Evolutionary conservation across 2,797 vertebrate genomes (phyloP), one percentile per base, ranked within the genome.

Genomic region (Spinibarbus caldwelli): DNA sequence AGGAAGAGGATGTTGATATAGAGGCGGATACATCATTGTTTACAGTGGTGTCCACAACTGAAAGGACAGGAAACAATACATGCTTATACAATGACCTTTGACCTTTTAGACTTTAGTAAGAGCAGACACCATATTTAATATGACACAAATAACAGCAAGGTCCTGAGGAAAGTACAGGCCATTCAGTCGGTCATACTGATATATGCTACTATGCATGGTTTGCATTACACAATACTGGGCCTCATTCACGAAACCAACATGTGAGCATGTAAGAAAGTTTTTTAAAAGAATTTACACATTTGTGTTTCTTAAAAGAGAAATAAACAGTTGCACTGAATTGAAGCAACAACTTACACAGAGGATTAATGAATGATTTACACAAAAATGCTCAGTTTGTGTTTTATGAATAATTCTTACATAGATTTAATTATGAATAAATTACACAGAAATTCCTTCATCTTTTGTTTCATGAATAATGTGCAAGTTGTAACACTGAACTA

Each of bases 41-140:
- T 83, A 52, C 64, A 57, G 54, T 23, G 70, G 23, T 6, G 41
- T 77, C 79, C 54, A 52, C 83, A 31, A 76, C 92, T 94, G 86
- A 62, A 45, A 62, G 14, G 66, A 17, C 9, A 38, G 29, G n/a
- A 64, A 59, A 34, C 21, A 7, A 12, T 4, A n/a, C n/a, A 80
- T 54, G 34, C 8, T 68, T 38, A 31, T n/a, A 83, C 14, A 62
- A 43, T 34, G 52, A 71, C 36, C 45, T 70, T 54, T 78, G 49
- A 75, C 54, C 49, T 49, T 21, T 11, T 6, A 11, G 26, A 26
- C 12, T 43, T 26, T 15, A n/a, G 68, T n/a, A 21, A 70, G 36
- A 12, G 67, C 2, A 23, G 36, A 41, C 23, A 4, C 67, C 5
- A 14, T 38, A n/a, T n/a, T 6, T 70, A 41, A 43, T n/a, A 9